Evolutionary conservation across 2,113 vertebrate species (phyloP).

Genomic region (Anser cygnoides): DNA sequence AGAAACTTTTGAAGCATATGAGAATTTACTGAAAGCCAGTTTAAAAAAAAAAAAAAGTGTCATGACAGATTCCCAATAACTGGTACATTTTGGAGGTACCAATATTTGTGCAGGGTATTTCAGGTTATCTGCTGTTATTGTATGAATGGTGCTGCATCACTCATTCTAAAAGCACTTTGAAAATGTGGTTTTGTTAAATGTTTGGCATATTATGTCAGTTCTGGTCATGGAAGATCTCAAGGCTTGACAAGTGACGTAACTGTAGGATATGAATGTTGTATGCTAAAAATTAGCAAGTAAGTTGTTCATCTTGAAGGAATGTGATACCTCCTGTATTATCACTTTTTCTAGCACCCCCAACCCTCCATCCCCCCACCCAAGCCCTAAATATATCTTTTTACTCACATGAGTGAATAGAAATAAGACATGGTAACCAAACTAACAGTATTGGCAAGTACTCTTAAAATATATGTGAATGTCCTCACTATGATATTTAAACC

Average conservation of each 20-base stretch:
- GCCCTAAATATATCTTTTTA: neutral
- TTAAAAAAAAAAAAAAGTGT: neutral
- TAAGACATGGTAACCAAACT: neutral
- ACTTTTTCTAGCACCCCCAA: neutral
- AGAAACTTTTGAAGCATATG: neutral
- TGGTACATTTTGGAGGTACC: neutral
- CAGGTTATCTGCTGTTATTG: neutral
- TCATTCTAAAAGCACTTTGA: conserved; percentile 32
- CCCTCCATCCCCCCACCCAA: neutral
- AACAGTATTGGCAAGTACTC: neutral
- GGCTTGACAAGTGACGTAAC: conserved; percentile 45
- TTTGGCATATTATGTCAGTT: conserved; percentile 48
- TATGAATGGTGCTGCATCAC: neutral
- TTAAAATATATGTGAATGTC: neutral
- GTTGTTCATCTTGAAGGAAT: conserved; percentile 21
- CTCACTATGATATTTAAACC: neutral
- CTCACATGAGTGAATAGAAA: neutral
- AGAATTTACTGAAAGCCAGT: neutral
- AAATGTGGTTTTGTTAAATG: conserved; percentile 24
- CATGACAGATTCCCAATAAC: neutral
- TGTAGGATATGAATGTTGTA: neutral
- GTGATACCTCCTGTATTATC: neutral
- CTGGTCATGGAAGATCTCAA: conserved; percentile 18
- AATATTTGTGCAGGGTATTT: neutral
- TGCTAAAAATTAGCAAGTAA: conserved; percentile 46